These are phyloP conservation scores for Alca torda DNA, from an alignment of 2,797 vertebrate genomes.

Conservation along the genomic window DNA sequence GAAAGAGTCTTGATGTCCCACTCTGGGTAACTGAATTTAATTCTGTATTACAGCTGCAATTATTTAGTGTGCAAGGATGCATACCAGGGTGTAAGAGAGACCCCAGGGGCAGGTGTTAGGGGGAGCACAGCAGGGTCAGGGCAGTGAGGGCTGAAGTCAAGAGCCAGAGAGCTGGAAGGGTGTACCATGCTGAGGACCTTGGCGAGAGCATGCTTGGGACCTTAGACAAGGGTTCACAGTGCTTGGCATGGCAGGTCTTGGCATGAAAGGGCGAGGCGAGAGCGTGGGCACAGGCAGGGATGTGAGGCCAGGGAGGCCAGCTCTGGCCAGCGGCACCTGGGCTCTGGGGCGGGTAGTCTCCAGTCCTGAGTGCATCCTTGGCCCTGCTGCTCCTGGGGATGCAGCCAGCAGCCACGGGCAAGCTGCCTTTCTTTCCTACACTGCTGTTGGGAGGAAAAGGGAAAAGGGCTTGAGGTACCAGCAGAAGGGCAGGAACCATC, in stretches of 20 bases:
- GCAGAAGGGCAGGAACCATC: neutral
- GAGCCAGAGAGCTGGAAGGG: neutral
- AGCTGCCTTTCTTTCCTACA: neutral
- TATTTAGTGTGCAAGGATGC: neutral
- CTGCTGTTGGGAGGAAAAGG: neutral
- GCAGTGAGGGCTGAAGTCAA: neutral
- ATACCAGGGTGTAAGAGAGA: neutral
- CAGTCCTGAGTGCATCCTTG: neutral
- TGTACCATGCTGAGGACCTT: rapidly evolving
- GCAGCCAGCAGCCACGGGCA: neutral
- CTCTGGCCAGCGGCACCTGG: neutral
- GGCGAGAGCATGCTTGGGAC: neutral
- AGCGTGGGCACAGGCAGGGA: rapidly evolving
- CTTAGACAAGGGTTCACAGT: neutral
- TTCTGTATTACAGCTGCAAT: neutral
- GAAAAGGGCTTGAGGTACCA: rapidly evolving
- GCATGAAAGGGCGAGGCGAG: neutral
- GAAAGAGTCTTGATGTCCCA: neutral
- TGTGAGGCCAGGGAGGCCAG: neutral
- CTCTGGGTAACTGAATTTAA: rapidly evolving
- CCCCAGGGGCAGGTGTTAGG: neutral
- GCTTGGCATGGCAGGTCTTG: neutral
- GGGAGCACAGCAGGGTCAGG: rapidly evolving
- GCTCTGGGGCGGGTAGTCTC: rapidly evolving
- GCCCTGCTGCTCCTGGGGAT: neutral